phyloP scores from a whole-genome alignment of 1,140 invertebrate species.

The Solen grandis region DNA sequence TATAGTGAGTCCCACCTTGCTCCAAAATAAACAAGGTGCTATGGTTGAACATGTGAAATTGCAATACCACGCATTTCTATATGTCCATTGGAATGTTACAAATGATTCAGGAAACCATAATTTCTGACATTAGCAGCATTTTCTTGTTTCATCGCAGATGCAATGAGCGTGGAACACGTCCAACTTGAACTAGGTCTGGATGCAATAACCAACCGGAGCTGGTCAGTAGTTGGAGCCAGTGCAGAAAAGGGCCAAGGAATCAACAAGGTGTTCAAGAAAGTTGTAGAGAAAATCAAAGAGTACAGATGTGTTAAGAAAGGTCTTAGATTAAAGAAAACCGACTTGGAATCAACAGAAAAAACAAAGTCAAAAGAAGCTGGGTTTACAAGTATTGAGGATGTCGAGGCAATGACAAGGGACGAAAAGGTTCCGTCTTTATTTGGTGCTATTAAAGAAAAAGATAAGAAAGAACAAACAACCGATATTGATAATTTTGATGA shows the following conservation, averaged over 20 bases:
- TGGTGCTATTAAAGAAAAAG: constrained; percentile 20
- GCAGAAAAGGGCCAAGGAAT: constrained; percentile 32
- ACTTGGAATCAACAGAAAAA: neutral
- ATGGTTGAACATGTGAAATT: neutral
- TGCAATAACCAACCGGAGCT: constrained; percentile 19
- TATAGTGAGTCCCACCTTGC: neutral
- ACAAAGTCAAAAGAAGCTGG: neutral
- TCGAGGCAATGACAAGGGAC: constrained; percentile 5
- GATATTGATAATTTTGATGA: neutral
- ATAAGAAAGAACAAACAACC: neutral
- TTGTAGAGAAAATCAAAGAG: constrained; percentile 45
- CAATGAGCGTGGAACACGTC: constrained; percentile 14
- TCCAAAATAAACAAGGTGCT: neutral
- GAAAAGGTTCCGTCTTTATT: constrained; percentile 36
- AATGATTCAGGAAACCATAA: too few relatives aligned
- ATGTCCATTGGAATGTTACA: neutral
- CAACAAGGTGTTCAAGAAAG: constrained; percentile 8
- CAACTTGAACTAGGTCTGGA: constrained; percentile 21
- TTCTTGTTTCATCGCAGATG: constrained; percentile 15
- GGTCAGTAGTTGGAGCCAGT: constrained; percentile 4
- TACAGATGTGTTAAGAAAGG: constrained; percentile 33
- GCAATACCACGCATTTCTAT: neutral
- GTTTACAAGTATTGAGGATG: constrained; percentile 22
- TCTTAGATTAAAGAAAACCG: neutral
- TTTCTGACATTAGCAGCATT: too few relatives aligned